These are phyloP conservation scores for Alloscopus bannaensis DNA, from an alignment of 2,888 invertebrate genomes.

Conservation along the genomic window DNA sequence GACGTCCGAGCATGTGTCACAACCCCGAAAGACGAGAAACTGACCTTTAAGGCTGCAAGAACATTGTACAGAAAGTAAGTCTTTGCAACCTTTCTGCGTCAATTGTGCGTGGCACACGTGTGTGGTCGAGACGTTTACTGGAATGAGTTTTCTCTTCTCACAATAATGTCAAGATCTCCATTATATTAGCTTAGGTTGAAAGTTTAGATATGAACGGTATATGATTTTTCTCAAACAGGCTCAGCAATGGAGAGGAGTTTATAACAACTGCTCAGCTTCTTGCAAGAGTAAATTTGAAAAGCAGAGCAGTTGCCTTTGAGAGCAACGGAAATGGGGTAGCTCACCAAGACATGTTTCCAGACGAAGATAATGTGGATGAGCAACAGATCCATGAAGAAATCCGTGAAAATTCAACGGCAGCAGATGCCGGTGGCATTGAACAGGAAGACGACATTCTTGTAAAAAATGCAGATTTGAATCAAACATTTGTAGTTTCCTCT, in stretches of 20 bases:
- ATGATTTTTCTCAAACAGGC: constrained; percentile 77
- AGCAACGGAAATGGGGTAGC: not conserved
- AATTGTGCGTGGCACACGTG: not conserved
- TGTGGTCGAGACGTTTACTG: not conserved
- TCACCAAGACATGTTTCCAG: constrained; percentile 31
- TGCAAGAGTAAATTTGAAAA: constrained; percentile 76
- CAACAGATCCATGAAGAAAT: constrained; percentile 29
- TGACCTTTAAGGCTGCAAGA: constrained; percentile 90
- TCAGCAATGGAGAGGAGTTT: constrained; percentile 90
- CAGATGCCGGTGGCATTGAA: not conserved
- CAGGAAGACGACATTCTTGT: constrained; percentile 14
- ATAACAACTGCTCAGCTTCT: constrained; percentile 90
- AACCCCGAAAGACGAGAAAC: constrained; percentile 90
- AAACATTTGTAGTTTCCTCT: constrained; percentile 46
- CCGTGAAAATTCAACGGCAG: constrained; percentile 16
- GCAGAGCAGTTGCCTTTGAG: constrained; percentile 45
- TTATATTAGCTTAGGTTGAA: too few species aligned
- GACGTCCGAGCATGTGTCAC: constrained; percentile 87
- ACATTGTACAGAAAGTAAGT: constrained; percentile 88
- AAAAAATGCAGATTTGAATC: constrained; percentile 44
- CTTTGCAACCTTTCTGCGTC: not conserved
- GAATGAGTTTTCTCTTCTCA: not conserved
- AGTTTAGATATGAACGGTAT: too few species aligned
- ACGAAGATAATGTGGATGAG: constrained; percentile 36
- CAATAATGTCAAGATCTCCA: too few species aligned